Percentiles rank a stretch among this genome's conserved stretches.
Evolutionary conservation across 2,113 vertebrate genomes (phyloP).

Genomic region (Paralichthys olivaceus): DNA sequence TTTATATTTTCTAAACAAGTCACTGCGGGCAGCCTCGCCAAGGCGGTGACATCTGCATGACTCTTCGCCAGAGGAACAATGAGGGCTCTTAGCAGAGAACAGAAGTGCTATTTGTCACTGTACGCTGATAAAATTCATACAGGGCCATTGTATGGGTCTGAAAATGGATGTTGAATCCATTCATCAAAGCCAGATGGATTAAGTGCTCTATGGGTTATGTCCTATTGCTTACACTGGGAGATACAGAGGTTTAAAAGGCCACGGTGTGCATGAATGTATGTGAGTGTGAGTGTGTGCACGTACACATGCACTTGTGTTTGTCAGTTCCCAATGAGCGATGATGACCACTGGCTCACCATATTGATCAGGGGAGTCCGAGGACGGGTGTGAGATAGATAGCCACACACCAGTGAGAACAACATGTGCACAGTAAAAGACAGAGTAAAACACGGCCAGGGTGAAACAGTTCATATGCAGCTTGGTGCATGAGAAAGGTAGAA

Average conservation of each 20-base stretch:
- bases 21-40: conserved; percentile 52
- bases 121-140: conserved; percentile 81
- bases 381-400: conserved; percentile 58
- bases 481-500: neutral
- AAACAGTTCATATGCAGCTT: conserved; percentile 20
- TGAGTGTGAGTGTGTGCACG: conserved; percentile 32
- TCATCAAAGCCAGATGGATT: conserved; percentile 78
- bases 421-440: neutral
- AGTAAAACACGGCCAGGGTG: neutral
- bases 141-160: conserved; percentile 71
- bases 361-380: conserved; percentile 65
- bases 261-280: conserved; percentile 22
- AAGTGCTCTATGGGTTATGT: conserved; percentile 61
- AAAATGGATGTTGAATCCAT: conserved; percentile 78
- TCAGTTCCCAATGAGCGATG: conserved; percentile 71
- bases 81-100: conserved; percentile 76
- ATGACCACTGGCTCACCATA: conserved; percentile 71
- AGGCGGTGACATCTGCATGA: conserved; percentile 78
- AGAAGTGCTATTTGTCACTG: conserved; percentile 80
- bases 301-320: conserved; percentile 49
- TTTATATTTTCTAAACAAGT: conserved; percentile 77
- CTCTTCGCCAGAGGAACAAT: conserved; percentile 74
- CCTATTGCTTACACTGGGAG: conserved; percentile 64
- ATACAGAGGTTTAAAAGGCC: conserved; percentile 72
- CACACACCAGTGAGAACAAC: conserved; percentile 41